These are phyloP conservation scores for Megalops cyprinoides DNA, from an alignment of 2,797 vertebrate species.

Conservation along the genomic window DNA sequence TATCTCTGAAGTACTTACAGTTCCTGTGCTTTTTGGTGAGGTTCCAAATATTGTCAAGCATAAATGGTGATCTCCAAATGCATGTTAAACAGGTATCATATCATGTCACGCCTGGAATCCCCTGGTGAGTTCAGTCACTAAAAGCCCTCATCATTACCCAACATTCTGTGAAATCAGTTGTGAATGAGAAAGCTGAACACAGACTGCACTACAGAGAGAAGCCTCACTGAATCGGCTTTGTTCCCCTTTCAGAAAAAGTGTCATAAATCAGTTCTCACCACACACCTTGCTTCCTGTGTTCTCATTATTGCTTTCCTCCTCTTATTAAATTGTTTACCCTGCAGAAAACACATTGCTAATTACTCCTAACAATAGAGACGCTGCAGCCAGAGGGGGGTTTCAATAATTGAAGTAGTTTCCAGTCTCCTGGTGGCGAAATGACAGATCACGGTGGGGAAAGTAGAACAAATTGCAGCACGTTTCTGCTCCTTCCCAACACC, in stretches of 20 bases:
- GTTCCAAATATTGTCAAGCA: not conserved
- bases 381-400: conserved; percentile 47
- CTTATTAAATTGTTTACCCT: conserved; percentile 61
- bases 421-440: conserved; percentile 50
- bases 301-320: conserved; percentile 46
- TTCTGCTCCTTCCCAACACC: conserved; percentile 42
- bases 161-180: conserved; percentile 50
- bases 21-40: not conserved
- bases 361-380: conserved; percentile 57
- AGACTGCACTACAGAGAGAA: not conserved
- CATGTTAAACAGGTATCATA: too few relatives aligned
- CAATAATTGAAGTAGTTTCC: conserved; percentile 64
- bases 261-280: conserved; percentile 48
- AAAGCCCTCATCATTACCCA: conserved; percentile 11
- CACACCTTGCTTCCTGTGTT: conserved; percentile 47
- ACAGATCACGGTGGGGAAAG: conserved; percentile 47
- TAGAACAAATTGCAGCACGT: conserved; percentile 50
- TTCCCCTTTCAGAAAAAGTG: conserved; percentile 40
- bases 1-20: too few relatives aligned
- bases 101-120: not conserved
- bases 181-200: conserved; percentile 38
- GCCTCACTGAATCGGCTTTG: conserved; percentile 14
- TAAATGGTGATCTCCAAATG: not conserved
- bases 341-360: conserved; percentile 65
- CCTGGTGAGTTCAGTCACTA: conserved; percentile 1